Evolutionary conservation across 2,113 vertebrate species (phyloP).

Genomic region (Otus sunia): DNA sequence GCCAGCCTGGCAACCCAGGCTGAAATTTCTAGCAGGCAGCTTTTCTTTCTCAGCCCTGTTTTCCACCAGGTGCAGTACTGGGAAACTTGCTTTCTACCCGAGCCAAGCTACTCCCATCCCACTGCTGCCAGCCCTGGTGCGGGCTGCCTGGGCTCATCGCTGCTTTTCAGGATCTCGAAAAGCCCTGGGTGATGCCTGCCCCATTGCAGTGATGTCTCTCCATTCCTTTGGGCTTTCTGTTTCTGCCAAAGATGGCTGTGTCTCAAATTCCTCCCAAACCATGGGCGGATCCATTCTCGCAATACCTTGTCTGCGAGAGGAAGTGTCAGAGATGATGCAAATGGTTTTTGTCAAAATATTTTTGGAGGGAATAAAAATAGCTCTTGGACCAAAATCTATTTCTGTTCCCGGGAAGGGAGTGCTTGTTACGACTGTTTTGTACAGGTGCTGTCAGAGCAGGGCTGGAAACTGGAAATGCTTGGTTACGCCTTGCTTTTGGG

Average conservation of each 20-base stretch:
- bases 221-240: not conserved
- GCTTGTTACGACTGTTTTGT: not conserved
- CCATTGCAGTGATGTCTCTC: not conserved
- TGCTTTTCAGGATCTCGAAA: not conserved
- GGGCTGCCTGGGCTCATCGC: not conserved
- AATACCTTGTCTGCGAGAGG: not conserved
- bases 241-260: not conserved
- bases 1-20: not conserved
- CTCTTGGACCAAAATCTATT: not conserved
- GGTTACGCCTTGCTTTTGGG: not conserved
- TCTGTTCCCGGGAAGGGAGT: not conserved
- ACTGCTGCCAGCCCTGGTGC: not conserved
- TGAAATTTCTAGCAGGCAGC: not conserved
- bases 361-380: conserved; percentile 13
- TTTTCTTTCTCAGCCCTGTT: not conserved
- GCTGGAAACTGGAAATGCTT: not conserved
- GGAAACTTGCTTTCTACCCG: not conserved
- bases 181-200: not conserved
- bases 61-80: not conserved
- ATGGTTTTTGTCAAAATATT: not conserved
- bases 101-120: not conserved
- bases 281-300: not conserved
- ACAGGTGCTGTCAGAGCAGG: not conserved
- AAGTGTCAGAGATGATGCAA: not conserved
- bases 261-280: not conserved